Conservation (phyloP, 2,113 vertebrate genomes). For the Aptenodytes patagonicus region DNA sequence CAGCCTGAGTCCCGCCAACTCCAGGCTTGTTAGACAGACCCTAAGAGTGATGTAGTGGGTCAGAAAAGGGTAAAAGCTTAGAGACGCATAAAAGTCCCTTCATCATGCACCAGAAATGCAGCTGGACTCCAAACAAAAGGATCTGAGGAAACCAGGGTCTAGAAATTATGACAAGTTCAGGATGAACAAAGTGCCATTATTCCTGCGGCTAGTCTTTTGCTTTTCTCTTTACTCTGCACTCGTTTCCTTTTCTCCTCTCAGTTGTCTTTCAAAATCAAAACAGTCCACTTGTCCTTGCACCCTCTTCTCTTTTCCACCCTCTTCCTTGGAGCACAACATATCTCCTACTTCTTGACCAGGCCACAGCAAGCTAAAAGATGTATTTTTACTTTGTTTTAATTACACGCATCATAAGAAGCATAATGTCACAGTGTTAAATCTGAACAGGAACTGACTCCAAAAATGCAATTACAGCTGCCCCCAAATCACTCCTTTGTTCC, state of each 20-base stretch:
- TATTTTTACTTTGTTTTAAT: slow-evolving; percentile 30
- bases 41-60: neutral
- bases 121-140: neutral
- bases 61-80: neutral
- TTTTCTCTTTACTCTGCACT: neutral
- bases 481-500: neutral
- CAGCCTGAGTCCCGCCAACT: neutral
- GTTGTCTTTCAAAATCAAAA: neutral
- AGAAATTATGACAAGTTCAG: neutral
- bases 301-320: neutral
- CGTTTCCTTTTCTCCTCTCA: neutral
- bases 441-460: slow-evolving; percentile 7
- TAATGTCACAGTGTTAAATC: neutral
- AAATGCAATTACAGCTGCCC: slow-evolving; percentile 28
- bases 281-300: neutral
- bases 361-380: neutral
- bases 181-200: neutral
- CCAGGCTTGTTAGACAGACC: neutral
- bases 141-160: neutral
- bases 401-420: neutral
- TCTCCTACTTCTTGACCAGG: neutral
- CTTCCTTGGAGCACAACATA: neutral
- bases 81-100: neutral
- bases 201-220: neutral
- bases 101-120: neutral